phyloP scores from a whole-genome alignment of 1,140 invertebrate species.

The Metopolophium dirhodum region DNA sequence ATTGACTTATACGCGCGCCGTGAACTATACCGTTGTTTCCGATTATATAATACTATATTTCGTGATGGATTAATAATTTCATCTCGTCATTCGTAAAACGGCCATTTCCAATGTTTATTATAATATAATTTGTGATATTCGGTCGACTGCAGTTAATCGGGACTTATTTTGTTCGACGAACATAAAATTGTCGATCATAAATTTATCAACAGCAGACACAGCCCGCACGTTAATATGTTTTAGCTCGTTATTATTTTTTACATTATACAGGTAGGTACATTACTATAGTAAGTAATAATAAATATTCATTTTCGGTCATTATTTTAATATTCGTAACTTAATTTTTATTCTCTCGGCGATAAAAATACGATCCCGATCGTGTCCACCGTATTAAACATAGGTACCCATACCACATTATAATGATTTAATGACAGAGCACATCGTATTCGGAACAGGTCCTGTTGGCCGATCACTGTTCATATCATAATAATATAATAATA shows the following conservation, averaged over 20 bases:
- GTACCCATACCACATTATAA: conserved; percentile 6
- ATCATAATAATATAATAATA: neutral
- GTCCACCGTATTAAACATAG: neutral
- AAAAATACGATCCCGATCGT: neutral
- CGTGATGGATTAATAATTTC: neutral
- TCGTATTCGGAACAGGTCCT: conserved; percentile 12
- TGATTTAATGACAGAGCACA: conserved; percentile 50
- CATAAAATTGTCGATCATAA: neutral
- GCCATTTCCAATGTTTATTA: neutral
- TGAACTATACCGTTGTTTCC: neutral
- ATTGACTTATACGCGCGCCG: too few relatives aligned
- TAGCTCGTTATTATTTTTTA: neutral
- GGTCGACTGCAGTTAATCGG: neutral
- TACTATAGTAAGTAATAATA: conserved; percentile 17
- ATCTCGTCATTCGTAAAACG: neutral
- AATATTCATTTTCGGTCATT: conserved; percentile 35
- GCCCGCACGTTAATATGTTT: neutral
- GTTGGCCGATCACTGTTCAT: neutral
- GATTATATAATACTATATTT: neutral
- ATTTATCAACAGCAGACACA: neutral
- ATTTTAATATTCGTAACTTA: conserved; percentile 48
- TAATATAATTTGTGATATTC: neutral
- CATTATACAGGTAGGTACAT: neutral
- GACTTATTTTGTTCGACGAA: neutral
- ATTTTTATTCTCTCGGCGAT: neutral